Conservation (phyloP, 2,888 invertebrate species). For the Conus canariensis region DNA sequence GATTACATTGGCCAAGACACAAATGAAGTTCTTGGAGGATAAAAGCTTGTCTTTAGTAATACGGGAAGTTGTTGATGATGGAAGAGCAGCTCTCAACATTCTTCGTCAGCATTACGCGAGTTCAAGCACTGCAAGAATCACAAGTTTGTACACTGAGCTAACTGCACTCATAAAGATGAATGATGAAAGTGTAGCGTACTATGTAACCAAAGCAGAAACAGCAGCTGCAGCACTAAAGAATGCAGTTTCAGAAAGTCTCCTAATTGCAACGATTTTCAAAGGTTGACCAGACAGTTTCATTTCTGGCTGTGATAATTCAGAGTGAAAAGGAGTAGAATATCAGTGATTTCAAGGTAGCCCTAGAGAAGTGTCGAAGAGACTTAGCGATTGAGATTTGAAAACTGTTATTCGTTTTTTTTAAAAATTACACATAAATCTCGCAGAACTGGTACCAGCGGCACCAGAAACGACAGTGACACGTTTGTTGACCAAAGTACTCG, state of each 20-base stretch:
- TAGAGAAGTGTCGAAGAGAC: constrained; percentile 20
- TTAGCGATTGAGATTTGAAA: background rate
- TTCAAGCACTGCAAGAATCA: constrained; percentile 51
- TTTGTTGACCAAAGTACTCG: background rate
- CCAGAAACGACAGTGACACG: background rate
- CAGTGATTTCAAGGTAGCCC: constrained; percentile 24
- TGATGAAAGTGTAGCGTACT: constrained; percentile 49
- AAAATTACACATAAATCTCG: background rate
- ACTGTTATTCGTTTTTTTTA: background rate
- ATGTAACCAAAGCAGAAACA: constrained; percentile 45
- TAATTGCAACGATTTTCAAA: constrained; percentile 16
- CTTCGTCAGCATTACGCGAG: constrained; percentile 50
- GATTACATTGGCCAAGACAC: constrained; percentile 31
- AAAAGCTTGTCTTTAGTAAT: constrained; percentile 52
- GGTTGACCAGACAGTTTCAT: background rate
- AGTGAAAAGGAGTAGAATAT: constrained; percentile 1
- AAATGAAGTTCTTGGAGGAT: constrained; percentile 55
- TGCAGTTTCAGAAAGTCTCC: constrained; percentile 19
- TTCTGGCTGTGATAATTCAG: constrained; percentile 20
- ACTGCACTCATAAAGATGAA: constrained; percentile 46
- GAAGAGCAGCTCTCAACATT: constrained; percentile 53
- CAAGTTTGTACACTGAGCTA: constrained; percentile 52
- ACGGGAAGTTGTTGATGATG: constrained; percentile 53
- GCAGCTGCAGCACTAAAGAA: constrained; percentile 32
- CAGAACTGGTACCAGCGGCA: background rate